Conservation (phyloP, 2,113 vertebrate species). For the Oryctolagus cuniculus region DNA sequence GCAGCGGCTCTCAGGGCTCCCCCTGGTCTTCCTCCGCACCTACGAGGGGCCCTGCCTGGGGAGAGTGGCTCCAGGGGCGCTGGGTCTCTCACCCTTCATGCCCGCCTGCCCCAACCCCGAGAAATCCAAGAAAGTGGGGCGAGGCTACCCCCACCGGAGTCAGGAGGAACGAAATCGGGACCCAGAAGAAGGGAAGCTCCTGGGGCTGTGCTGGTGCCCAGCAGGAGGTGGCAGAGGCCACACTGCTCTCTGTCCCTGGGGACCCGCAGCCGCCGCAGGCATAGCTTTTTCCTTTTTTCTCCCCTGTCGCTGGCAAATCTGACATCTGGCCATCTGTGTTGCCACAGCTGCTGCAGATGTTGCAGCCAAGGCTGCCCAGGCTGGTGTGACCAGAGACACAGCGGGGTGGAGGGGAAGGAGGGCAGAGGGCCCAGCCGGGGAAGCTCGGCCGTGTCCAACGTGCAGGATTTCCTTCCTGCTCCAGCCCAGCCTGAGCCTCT, state of each 20-base stretch:
- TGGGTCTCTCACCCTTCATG: neutral
- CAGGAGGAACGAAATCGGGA: neutral
- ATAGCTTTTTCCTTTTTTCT: conserved; percentile 64
- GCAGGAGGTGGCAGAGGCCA: neutral
- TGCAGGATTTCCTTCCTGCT: conserved; percentile 81
- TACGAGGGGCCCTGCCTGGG: conserved; percentile 15
- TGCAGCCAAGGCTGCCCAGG: conserved; percentile 63
- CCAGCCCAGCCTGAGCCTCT: conserved; percentile 53
- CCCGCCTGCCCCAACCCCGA: neutral
- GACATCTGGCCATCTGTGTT: conserved; percentile 76
- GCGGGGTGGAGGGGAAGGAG: conserved; percentile 39
- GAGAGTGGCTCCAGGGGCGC: conserved; percentile 50
- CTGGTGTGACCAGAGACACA: conserved; percentile 67
- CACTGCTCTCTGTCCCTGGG: neutral
- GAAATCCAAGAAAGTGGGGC: neutral
- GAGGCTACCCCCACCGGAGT: neutral
- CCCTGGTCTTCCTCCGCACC: conserved; percentile 55
- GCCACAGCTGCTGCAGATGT: conserved; percentile 84
- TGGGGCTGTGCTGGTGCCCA: conserved; percentile 9
- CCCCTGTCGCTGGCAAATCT: conserved; percentile 76
- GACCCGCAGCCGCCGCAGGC: neutral
- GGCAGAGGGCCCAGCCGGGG: conserved; percentile 68
- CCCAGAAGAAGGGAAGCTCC: neutral
- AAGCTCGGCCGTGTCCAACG: conserved; percentile 64
- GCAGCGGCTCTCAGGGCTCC: conserved; percentile 78